phyloP scores from a whole-genome alignment of 2,797 vertebrate genomes.

The Synaphobranchus kaupii region DNA sequence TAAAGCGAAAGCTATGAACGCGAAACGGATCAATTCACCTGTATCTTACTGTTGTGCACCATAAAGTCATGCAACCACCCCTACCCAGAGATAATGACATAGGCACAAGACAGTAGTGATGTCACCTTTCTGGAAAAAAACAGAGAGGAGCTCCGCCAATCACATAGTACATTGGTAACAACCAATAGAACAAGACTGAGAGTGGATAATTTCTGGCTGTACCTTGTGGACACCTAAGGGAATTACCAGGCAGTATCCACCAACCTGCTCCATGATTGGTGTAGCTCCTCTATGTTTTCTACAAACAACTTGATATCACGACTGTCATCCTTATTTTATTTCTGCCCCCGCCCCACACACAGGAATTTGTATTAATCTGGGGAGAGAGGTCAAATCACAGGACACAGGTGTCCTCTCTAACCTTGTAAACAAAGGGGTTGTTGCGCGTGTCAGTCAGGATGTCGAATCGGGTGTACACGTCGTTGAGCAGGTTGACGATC shows the following conservation, averaged over 20 bases:
- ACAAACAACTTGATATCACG: neutral
- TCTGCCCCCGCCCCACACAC: neutral
- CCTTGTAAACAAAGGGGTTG: slow-evolving; percentile 99
- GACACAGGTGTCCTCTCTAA: slow-evolving; percentile 52
- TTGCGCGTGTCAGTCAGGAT: slow-evolving; percentile 95
- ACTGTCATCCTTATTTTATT: neutral
- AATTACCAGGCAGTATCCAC: neutral
- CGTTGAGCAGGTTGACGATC: slow-evolving; percentile 97
- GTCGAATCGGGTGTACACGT: slow-evolving; percentile 97
- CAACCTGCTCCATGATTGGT: too few relatives aligned
- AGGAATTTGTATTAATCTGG: neutral
- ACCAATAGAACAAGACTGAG: neutral
- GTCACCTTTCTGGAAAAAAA: neutral
- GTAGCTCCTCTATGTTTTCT: too few relatives aligned
- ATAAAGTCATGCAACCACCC: neutral
- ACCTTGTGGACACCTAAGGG: neutral
- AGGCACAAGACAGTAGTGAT: neutral
- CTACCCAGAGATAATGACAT: neutral
- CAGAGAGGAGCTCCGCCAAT: neutral
- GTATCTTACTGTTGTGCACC: neutral
- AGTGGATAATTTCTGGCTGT: neutral
- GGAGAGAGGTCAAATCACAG: neutral
- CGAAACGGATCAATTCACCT: neutral
- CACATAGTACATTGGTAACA: neutral
- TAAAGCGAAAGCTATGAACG: neutral